These are phyloP conservation scores for Nebria salina DNA, from an alignment of 2,888 invertebrate species.

Conservation along the genomic window DNA sequence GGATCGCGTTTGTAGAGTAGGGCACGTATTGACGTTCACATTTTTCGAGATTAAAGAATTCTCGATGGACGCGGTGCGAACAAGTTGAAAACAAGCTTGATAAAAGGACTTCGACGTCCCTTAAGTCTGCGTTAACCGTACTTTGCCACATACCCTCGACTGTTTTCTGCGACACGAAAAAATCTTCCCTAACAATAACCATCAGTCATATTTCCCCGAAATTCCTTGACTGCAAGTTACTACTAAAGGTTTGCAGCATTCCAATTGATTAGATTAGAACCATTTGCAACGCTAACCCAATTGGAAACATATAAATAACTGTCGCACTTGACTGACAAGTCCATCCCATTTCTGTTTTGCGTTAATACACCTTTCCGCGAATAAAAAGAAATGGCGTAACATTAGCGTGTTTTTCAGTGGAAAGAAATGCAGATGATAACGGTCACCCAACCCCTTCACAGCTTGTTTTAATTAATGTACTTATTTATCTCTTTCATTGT, in stretches of 20 bases:
- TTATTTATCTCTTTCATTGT: not conserved
- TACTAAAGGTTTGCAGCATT: not conserved
- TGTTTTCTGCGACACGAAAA: too few relatives aligned
- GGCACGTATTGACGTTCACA: slow-evolving; percentile 35
- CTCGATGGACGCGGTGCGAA: slow-evolving; percentile 26
- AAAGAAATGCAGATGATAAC: not conserved
- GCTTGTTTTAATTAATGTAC: not conserved
- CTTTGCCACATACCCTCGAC: too few relatives aligned
- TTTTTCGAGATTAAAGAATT: slow-evolving; percentile 38
- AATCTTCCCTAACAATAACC: too few relatives aligned
- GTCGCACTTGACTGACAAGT: not conserved
- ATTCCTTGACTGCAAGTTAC: not conserved
- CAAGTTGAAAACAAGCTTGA: slow-evolving; percentile 28
- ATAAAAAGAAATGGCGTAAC: not conserved
- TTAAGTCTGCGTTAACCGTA: too few relatives aligned
- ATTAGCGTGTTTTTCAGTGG: not conserved
- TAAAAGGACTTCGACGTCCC: not conserved
- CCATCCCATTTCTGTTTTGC: not conserved
- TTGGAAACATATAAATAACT: not conserved
- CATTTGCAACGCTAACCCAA: not conserved
- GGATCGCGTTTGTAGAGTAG: not conserved
- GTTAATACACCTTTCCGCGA: not conserved
- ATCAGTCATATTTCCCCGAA: too few relatives aligned
- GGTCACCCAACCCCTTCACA: not conserved
- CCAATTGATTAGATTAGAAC: not conserved